Conservation (phyloP, 2,888 invertebrate species). For the Melieria picta region DNA sequence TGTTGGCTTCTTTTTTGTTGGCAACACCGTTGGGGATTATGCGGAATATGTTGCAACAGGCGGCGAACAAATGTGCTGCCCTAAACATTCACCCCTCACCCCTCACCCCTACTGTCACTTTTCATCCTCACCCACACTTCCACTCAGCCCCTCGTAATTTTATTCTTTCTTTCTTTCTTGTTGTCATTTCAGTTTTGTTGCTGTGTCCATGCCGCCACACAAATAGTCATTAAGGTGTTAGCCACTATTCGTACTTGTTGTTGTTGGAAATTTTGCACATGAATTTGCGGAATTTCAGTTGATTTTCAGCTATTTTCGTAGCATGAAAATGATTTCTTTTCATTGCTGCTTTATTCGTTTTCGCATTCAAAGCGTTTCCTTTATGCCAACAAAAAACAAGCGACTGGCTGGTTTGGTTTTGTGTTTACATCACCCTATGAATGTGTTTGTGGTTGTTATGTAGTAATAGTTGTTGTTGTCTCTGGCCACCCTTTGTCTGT, state of each 20-base stretch:
- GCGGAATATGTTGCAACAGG: not conserved
- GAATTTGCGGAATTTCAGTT: constrained; percentile 29
- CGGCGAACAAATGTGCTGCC: not conserved
- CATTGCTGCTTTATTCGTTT: too few relatives aligned
- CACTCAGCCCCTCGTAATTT: not conserved
- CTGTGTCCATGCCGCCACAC: not conserved
- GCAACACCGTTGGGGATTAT: not conserved
- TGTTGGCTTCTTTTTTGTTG: constrained; percentile 2
- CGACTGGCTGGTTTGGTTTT: too few relatives aligned
- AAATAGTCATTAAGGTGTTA: constrained; percentile 17
- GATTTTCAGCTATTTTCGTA: not conserved
- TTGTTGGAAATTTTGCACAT: not conserved
- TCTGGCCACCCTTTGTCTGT: too few relatives aligned
- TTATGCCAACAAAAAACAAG: too few relatives aligned
- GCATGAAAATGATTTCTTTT: too few relatives aligned
- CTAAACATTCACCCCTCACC: not conserved
- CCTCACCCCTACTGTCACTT: not conserved
- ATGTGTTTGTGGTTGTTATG: too few relatives aligned
- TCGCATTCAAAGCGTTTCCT: too few relatives aligned
- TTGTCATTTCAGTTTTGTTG: not conserved
- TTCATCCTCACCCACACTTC: not conserved
- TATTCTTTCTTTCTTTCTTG: not conserved
- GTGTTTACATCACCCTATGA: too few relatives aligned
- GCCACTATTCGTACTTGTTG: not conserved
- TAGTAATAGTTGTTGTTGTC: too few relatives aligned